phyloP scores from a whole-genome alignment of 2,888 invertebrate genomes.

The Anarsia innoxiella region DNA sequence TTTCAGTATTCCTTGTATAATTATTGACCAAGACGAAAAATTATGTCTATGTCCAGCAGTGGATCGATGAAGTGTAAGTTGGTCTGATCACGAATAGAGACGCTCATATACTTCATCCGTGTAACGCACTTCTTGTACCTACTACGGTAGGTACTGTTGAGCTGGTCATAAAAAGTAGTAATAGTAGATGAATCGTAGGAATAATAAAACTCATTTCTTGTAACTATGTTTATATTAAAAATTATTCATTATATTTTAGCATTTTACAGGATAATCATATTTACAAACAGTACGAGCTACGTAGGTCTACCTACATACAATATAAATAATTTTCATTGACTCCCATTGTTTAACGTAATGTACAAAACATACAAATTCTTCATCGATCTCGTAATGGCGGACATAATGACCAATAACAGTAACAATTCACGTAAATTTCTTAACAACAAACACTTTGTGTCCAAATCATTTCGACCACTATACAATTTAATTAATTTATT shows the following conservation, averaged over 20 bases:
- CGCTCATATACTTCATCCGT: too few species aligned
- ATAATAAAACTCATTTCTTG: conserved; percentile 67
- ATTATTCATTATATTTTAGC: conserved; percentile 70
- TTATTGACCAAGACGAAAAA: too few species aligned
- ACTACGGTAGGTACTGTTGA: too few species aligned
- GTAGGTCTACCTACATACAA: conserved; percentile 67
- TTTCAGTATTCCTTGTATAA: too few species aligned
- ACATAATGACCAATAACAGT: conserved; percentile 28
- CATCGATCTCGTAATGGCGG: conserved; percentile 36
- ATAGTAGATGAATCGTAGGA: too few species aligned
- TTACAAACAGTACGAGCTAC: conserved; percentile 70
- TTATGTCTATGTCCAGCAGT: too few species aligned
- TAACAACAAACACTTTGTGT: too few species aligned
- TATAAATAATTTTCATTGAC: conserved; percentile 74
- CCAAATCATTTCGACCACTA: neutral
- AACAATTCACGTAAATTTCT: neutral
- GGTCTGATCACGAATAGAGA: too few species aligned
- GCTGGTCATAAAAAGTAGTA: too few species aligned
- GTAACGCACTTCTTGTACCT: too few species aligned
- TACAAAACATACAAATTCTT: conserved; percentile 55
- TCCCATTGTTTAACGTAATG: conserved; percentile 63
- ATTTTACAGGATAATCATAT: conserved; percentile 72
- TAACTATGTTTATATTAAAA: conserved; percentile 72
- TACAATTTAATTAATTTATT: conserved; percentile 6
- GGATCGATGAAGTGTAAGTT: too few species aligned